Percentiles rank a stretch among this genome's conserved stretches.
Evolutionary conservation across 2,888 invertebrate genomes (phyloP).

Genomic region (Taphrorychus bicolor): DNA sequence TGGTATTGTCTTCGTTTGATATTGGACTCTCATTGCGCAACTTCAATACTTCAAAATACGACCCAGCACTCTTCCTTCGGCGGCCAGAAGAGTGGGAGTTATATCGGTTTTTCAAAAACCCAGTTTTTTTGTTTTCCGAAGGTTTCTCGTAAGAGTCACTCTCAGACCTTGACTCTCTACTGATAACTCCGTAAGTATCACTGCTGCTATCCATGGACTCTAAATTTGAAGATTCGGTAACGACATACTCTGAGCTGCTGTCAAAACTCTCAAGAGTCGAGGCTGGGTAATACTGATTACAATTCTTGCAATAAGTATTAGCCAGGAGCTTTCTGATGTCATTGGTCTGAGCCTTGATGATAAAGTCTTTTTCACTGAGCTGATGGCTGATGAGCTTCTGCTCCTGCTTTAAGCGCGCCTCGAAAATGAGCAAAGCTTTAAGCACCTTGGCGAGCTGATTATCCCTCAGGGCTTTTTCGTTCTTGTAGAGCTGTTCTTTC

Average conservation of each 20-base stretch:
- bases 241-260: slow-evolving; percentile 58
- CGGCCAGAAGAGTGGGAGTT: slow-evolving; percentile 48
- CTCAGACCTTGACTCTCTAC: slow-evolving; percentile 50
- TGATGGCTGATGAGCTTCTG: slow-evolving; percentile 74
- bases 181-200: slow-evolving; percentile 56
- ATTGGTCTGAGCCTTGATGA: slow-evolving; percentile 73
- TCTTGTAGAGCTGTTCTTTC: slow-evolving; percentile 67
- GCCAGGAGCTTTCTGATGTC: slow-evolving; percentile 72
- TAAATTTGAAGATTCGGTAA: slow-evolving; percentile 57
- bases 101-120: slow-evolving; percentile 53
- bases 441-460: slow-evolving; percentile 75
- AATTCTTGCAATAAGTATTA: slow-evolving; percentile 59
- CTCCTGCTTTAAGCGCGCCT: slow-evolving; percentile 75
- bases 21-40: slow-evolving; percentile 57
- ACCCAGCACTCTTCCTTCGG: slow-evolving; percentile 54
- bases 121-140: slow-evolving; percentile 44
- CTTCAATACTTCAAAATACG: slow-evolving; percentile 59
- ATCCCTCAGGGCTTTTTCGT: slow-evolving; percentile 70
- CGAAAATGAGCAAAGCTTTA: slow-evolving; percentile 73
- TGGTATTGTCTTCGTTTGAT: slow-evolving; percentile 66
- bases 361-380: slow-evolving; percentile 73
- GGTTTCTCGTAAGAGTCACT: slow-evolving; percentile 42
- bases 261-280: slow-evolving; percentile 55
- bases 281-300: slow-evolving; percentile 55
- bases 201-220: slow-evolving; percentile 59